Percentiles rank a stretch among this genome's conserved stretches.
Conservation (phyloP, 2,888 invertebrate species). For the Agrochola lychnidis region DNA sequence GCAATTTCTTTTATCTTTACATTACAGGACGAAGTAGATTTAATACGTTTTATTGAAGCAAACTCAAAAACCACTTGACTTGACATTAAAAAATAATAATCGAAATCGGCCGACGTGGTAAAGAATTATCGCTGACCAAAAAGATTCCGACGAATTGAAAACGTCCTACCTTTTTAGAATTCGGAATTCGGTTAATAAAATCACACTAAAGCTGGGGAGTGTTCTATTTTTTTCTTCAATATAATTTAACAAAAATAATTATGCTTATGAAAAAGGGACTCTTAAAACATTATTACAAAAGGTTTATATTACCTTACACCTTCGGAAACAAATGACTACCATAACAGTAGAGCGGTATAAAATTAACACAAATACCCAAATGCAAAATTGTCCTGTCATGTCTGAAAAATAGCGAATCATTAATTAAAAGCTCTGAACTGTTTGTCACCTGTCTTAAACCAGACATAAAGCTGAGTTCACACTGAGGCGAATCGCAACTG, state of each 20-base stretch:
- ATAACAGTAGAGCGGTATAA: constrained; percentile 23
- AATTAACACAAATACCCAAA: constrained; percentile 18
- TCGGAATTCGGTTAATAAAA: neutral
- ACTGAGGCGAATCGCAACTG: neutral
- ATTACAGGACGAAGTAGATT: too few species aligned
- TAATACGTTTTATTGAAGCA: neutral
- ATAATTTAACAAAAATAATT: neutral
- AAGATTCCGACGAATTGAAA: neutral
- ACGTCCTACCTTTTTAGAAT: neutral
- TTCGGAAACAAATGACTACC: constrained; percentile 9
- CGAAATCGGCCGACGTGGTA: neutral
- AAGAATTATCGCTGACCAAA: neutral
- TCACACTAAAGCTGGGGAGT: neutral
- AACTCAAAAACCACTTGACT: neutral
- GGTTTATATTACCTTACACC: neutral
- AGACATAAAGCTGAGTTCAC: neutral
- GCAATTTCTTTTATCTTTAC: too few species aligned
- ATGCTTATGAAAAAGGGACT: neutral
- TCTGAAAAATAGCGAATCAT: constrained; percentile 24
- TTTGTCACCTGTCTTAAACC: constrained; percentile 20
- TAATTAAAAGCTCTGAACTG: constrained; percentile 24
- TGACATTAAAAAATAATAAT: neutral
- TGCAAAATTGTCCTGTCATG: constrained; percentile 40
- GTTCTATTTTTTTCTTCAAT: neutral
- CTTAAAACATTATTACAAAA: neutral